Conservation (phyloP, 2,113 vertebrate species). For the Gymnocephalus cernua region DNA sequence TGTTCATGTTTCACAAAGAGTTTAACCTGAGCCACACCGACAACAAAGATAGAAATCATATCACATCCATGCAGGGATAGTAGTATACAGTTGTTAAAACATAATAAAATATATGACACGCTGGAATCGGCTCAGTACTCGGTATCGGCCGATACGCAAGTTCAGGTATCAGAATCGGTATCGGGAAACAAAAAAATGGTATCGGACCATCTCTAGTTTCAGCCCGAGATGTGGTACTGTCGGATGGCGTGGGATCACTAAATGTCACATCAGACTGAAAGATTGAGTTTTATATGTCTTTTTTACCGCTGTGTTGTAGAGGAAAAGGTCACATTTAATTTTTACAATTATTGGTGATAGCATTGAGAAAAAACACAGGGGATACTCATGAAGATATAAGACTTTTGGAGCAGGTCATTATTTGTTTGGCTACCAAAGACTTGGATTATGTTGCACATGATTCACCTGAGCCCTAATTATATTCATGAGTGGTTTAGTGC, state of each 20-base stretch:
- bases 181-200: too few relatives aligned
- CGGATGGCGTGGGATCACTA: background rate
- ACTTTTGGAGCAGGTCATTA: background rate
- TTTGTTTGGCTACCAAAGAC: background rate
- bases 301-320: background rate
- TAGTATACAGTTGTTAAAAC: too few relatives aligned
- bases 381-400: background rate
- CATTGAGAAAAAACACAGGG: background rate
- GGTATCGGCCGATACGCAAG: too few relatives aligned
- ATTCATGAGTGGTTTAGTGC: background rate
- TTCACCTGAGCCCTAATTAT: background rate
- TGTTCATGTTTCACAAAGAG: too few relatives aligned
- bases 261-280: conserved; percentile 7
- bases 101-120: too few relatives aligned
- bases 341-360: background rate
- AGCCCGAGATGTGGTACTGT: background rate
- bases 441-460: background rate
- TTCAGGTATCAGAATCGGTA: too few relatives aligned
- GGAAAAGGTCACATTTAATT: conserved; percentile 11
- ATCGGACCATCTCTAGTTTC: too few relatives aligned
- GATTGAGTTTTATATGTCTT: background rate
- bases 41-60: too few relatives aligned
- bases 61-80: too few relatives aligned
- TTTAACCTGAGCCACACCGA: too few relatives aligned
- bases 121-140: too few relatives aligned